phyloP scores from a whole-genome alignment of 1,140 invertebrate species.

The Achatina immaculata region DNA sequence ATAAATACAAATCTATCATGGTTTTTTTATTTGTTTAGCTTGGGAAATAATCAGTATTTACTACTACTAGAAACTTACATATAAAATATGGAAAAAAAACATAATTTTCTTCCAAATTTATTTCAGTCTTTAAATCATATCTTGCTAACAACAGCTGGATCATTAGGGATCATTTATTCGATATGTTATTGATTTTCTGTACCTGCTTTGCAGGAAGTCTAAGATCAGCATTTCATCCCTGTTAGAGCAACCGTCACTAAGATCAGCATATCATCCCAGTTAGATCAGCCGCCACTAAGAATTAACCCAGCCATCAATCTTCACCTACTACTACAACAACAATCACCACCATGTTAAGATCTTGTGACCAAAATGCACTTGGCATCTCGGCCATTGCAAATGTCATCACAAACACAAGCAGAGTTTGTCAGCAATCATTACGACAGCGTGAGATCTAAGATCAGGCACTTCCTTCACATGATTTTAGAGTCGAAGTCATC shows the following conservation, averaged over 20 bases:
- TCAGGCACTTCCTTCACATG: conserved; percentile 25
- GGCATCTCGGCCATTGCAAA: conserved; percentile 22
- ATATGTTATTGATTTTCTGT: conserved; percentile 33
- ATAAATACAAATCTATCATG: neutral
- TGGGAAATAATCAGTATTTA: too few species aligned
- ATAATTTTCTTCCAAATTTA: too few species aligned
- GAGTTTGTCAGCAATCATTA: conserved; percentile 22
- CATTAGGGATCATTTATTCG: neutral
- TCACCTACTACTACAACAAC: conserved; percentile 32
- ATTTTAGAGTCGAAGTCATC: conserved; percentile 17
- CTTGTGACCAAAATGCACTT: conserved; percentile 29
- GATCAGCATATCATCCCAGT: conserved; percentile 38
- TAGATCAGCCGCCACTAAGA: conserved; percentile 37
- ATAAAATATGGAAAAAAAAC: too few species aligned
- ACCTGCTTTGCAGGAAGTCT: conserved; percentile 42
- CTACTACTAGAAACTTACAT: too few species aligned
- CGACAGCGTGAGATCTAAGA: conserved; percentile 30
- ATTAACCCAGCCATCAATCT: conserved; percentile 31
- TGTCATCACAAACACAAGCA: neutral
- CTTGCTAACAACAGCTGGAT: conserved; percentile 14
- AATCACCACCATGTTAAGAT: conserved; percentile 37
- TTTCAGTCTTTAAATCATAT: too few species aligned
- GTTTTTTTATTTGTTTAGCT: too few species aligned
- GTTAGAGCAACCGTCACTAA: conserved; percentile 39
- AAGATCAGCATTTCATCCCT: conserved; percentile 39